Percentiles rank a stretch among this genome's conserved stretches.
phyloP scores from a whole-genome alignment of 1,140 invertebrate species.

The Atta texana region DNA sequence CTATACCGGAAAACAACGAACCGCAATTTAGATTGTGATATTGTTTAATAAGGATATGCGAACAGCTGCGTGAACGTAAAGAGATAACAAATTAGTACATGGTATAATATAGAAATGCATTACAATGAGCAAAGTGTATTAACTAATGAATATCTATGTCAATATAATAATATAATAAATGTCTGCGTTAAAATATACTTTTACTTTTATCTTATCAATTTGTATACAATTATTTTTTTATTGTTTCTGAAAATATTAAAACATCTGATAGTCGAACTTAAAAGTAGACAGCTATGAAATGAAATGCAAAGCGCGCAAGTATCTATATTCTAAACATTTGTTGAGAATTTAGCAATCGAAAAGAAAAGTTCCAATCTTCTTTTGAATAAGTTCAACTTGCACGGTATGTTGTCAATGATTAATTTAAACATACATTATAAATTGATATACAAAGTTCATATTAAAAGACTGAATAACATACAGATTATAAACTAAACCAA shows the following conservation, averaged over 20 bases:
- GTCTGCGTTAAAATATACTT: not conserved
- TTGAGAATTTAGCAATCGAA: not conserved
- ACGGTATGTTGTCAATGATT: not conserved
- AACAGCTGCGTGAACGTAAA: not conserved
- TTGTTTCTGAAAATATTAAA: not conserved
- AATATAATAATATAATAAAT: too few species aligned
- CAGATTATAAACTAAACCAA: not conserved
- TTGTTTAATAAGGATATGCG: constrained; percentile 22
- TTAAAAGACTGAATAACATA: not conserved
- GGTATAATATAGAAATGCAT: not conserved
- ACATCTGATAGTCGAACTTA: not conserved
- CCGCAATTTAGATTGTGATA: constrained; percentile 58
- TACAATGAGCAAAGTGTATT: not conserved
- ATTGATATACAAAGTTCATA: not conserved
- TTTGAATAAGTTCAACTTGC: not conserved
- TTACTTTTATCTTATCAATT: not conserved
- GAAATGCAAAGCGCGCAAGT: not conserved
- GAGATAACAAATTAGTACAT: not conserved
- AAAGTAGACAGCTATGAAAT: not conserved
- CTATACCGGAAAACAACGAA: constrained; percentile 37
- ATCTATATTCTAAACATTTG: not conserved
- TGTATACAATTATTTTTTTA: not conserved
- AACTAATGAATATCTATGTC: not conserved
- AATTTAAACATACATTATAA: not conserved
- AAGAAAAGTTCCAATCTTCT: not conserved